Percentiles rank a stretch among this genome's conserved stretches.
Conservation (phyloP, 92 coral and sea anemone genomes). For the Pocillopora meandrina region DNA sequence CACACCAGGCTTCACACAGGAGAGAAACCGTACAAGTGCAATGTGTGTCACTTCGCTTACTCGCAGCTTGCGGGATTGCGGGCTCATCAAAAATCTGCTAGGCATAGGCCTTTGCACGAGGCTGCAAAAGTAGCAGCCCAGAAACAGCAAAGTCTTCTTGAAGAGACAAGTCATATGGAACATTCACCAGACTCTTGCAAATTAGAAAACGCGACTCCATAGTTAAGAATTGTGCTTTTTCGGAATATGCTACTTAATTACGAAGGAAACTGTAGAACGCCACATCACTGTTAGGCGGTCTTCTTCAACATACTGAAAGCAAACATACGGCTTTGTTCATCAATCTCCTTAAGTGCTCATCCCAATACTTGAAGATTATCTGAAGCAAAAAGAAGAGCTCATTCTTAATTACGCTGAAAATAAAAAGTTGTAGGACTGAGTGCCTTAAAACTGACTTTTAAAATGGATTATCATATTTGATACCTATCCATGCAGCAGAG, state of each 20-base stretch:
- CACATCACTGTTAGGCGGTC: neutral
- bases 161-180: conserved; percentile 28
- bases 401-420: neutral
- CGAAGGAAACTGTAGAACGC: neutral
- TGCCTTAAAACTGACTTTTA: neutral
- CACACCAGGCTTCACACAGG: conserved; percentile 98
- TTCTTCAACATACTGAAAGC: neutral
- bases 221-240: neutral
- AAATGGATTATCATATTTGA: conserved; percentile 32
- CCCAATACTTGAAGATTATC: neutral
- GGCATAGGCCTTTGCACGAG: conserved; percentile 82
- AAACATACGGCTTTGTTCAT: neutral
- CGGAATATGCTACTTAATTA: neutral
- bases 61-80: conserved; percentile 99
- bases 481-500: conserved; percentile 10
- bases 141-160: conserved; percentile 20
- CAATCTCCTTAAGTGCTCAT: neutral
- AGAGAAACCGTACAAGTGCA: conserved; percentile 96
- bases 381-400: neutral
- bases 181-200: conserved; percentile 44
- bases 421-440: neutral
- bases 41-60: conserved; percentile 99
- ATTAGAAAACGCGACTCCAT: conserved; percentile 27
- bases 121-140: conserved; percentile 37
- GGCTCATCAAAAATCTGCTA: conserved; percentile 97